These are phyloP conservation scores for Catalaphyllia jardinei DNA, from an alignment of 64 coral and sea anemone species.

Conservation along the genomic window DNA sequence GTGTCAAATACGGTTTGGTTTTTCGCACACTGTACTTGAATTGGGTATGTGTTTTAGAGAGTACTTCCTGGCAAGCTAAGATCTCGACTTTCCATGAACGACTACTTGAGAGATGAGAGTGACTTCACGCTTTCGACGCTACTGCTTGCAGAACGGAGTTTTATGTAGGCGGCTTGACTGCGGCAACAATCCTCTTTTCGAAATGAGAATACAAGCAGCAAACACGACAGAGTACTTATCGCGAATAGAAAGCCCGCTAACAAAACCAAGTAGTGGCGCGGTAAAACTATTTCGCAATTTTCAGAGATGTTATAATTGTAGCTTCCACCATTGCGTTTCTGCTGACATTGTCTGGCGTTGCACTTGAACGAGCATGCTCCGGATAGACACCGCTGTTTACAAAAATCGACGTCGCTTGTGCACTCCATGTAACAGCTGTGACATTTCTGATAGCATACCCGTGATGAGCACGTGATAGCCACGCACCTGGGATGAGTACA, in stretches of 20 bases:
- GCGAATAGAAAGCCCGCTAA: slow-evolving; percentile 70
- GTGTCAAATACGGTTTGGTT: too few species aligned
- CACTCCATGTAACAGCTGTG: slow-evolving; percentile 83
- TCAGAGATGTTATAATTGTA: neutral
- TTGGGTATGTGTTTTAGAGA: too few species aligned
- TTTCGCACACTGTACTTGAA: too few species aligned
- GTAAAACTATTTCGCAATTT: neutral
- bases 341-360: slow-evolving; percentile 52
- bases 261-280: slow-evolving; percentile 50
- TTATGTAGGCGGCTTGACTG: neutral
- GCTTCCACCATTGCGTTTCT: slow-evolving; percentile 30
- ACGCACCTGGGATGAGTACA: slow-evolving; percentile 47
- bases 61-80: too few species aligned
- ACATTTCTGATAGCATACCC: slow-evolving; percentile 73
- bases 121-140: slow-evolving; percentile 6
- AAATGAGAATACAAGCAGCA: slow-evolving; percentile 9
- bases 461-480: slow-evolving; percentile 58
- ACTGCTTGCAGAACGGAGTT: neutral
- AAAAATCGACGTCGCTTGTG: slow-evolving; percentile 57
- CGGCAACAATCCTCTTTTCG: neutral
- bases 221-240: slow-evolving; percentile 1
- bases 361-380: slow-evolving; percentile 69
- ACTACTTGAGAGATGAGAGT: neutral
- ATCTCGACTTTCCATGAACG: neutral
- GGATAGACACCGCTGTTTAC: slow-evolving; percentile 80